These are phyloP conservation scores for Halesus radiatus DNA, from an alignment of 1,140 invertebrate genomes.

Conservation along the genomic window DNA sequence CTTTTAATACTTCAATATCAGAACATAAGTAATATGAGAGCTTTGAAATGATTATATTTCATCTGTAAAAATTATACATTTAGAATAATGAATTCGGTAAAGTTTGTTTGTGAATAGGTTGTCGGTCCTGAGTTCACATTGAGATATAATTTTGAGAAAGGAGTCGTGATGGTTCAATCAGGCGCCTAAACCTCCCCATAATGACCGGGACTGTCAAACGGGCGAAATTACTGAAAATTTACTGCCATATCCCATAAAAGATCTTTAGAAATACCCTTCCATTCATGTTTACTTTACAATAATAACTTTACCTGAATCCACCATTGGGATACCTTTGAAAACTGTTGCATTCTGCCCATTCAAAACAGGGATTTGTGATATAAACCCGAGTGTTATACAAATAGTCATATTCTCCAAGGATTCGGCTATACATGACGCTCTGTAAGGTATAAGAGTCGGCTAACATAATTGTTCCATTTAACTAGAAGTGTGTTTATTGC, in stretches of 20 bases:
- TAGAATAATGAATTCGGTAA: no score
- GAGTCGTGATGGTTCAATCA: slow-evolving; percentile 7
- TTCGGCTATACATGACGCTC: not conserved
- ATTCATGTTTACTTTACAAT: slow-evolving; percentile 22
- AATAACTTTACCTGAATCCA: slow-evolving; percentile 23
- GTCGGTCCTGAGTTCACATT: no score
- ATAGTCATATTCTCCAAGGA: slow-evolving; percentile 24
- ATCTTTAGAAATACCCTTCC: not conserved
- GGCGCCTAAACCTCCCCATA: not conserved
- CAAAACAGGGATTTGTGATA: slow-evolving; percentile 20
- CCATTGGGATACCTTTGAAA: slow-evolving; percentile 13
- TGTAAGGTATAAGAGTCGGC: not conserved
- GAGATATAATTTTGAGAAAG: not conserved
- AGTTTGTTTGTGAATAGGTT: no score
- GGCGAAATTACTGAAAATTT: slow-evolving; percentile 27
- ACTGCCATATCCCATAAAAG: not conserved
- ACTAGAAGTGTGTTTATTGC: not conserved
- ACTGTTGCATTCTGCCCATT: slow-evolving; percentile 27
- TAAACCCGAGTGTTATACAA: not conserved
- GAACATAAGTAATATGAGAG: no score
- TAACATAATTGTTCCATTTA: slow-evolving; percentile 22
- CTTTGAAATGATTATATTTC: no score
- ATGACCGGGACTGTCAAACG: slow-evolving; percentile 13
- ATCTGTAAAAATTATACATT: no score
- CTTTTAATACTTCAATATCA: no score